Evolutionary conservation across 1,140 invertebrate genomes (phyloP).

Genomic region (Stegodyphus mimosarum): DNA sequence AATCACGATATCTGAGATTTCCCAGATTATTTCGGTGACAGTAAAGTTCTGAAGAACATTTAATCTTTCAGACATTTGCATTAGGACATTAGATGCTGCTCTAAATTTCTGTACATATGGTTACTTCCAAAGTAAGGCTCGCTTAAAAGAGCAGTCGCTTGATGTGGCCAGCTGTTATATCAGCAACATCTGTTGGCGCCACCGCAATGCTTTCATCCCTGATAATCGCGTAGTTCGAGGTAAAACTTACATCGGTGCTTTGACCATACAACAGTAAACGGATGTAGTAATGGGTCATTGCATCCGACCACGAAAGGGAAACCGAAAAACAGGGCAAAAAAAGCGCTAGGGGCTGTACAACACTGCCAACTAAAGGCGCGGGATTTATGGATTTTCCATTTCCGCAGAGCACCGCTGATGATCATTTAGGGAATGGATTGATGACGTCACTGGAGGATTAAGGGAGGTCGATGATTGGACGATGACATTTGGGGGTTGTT

Average conservation of each 20-base stretch:
- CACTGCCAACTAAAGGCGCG: background rate
- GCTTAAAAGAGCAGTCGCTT: too few relatives aligned
- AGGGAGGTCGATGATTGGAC: constrained; percentile 39
- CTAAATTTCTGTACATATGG: too few relatives aligned
- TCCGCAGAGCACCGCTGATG: constrained; percentile 26
- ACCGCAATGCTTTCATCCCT: too few relatives aligned
- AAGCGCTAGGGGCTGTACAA: background rate
- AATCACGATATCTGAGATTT: too few relatives aligned
- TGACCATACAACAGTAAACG: constrained; percentile 14
- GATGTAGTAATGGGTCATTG: constrained; percentile 27
- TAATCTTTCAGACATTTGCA: too few relatives aligned
- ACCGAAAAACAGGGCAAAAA: constrained; percentile 8
- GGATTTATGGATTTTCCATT: constrained; percentile 45
- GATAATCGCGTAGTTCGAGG: too few relatives aligned
- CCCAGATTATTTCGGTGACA: too few relatives aligned
- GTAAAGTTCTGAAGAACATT: too few relatives aligned
- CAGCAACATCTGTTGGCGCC: too few relatives aligned
- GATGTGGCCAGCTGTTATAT: too few relatives aligned
- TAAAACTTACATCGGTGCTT: background rate
- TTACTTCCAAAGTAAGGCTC: too few relatives aligned
- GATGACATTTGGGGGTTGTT: constrained; percentile 42
- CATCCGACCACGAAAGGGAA: constrained; percentile 5
- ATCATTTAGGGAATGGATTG: constrained; percentile 44
- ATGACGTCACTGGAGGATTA: constrained; percentile 36
- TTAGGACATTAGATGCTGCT: too few relatives aligned